Percentiles rank a stretch among this genome's conserved stretches.
These are phyloP conservation scores for Xiphophorus couchianus DNA, from an alignment of 2,113 vertebrate genomes.

Conservation along the genomic window DNA sequence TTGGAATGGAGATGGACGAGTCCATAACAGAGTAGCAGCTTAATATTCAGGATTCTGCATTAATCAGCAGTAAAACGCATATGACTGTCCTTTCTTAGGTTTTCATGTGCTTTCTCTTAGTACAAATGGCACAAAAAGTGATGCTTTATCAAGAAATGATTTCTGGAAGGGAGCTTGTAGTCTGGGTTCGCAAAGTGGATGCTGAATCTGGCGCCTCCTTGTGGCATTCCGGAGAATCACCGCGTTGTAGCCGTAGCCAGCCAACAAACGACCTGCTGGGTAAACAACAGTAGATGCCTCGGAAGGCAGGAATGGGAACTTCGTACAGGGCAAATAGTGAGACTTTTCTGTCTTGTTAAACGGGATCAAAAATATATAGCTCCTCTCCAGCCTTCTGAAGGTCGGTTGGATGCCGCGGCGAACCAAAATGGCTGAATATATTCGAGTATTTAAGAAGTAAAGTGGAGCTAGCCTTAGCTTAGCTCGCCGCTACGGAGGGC, in stretches of 20 bases:
- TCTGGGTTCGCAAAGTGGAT: slow-evolving; percentile 61
- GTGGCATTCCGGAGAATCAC: slow-evolving; percentile 7
- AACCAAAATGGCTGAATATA: slow-evolving; percentile 37
- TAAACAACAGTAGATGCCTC: slow-evolving; percentile 80
- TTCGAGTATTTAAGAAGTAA: slow-evolving; percentile 50
- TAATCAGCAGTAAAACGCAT: not conserved
- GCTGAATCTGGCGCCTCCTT: slow-evolving; percentile 38
- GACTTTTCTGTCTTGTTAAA: slow-evolving; percentile 45
- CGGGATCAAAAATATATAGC: slow-evolving; percentile 4
- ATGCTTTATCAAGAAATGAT: not conserved
- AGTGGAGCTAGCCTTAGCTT: slow-evolving; percentile 73
- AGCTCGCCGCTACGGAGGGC: slow-evolving; percentile 68
- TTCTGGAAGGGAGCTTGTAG: slow-evolving; percentile 38
- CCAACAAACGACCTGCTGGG: slow-evolving; percentile 69
- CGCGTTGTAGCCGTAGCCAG: slow-evolving; percentile 45
- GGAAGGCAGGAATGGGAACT: slow-evolving; percentile 81
- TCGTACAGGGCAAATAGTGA: slow-evolving; percentile 73
- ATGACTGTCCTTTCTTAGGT: not conserved
- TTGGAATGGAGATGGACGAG: slow-evolving; percentile 1
- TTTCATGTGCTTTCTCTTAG: not conserved
- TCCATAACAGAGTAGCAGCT: not conserved
- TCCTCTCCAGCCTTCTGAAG: not conserved
- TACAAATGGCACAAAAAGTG: not conserved
- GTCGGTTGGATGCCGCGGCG: not conserved
- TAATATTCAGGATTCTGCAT: not conserved